Conservation (phyloP, 37 sponge, comb jelly and placozoan species). For the Haliclona indistincta region DNA sequence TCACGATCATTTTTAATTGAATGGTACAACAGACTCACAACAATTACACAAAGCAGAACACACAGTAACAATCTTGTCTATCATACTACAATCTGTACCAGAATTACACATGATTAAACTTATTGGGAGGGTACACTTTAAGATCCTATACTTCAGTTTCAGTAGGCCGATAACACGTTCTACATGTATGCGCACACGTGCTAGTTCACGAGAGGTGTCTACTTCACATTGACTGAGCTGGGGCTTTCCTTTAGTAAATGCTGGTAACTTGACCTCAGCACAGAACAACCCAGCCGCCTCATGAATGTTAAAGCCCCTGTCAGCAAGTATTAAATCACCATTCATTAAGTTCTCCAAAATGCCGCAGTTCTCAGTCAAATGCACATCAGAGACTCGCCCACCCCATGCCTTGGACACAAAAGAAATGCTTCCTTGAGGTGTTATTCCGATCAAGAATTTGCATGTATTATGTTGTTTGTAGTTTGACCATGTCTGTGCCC, state of each 20-base stretch:
- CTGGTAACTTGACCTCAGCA: slow-evolving; percentile 47
- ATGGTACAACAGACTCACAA: too few species aligned
- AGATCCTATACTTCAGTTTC: slow-evolving; percentile 49
- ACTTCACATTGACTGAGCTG: slow-evolving; percentile 49
- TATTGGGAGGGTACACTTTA: slow-evolving; percentile 52
- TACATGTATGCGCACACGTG: slow-evolving; percentile 64
- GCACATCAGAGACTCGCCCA: slow-evolving; percentile 32
- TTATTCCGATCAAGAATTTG: slow-evolving; percentile 33
- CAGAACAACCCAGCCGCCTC: slow-evolving; percentile 37
- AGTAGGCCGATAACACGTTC: slow-evolving; percentile 63
- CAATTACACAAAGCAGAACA: too few species aligned
- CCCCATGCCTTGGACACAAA: slow-evolving; percentile 37
- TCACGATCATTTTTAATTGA: too few species aligned
- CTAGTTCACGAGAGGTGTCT: slow-evolving; percentile 37
- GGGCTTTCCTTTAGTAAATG: slow-evolving; percentile 65
- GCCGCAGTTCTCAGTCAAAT: slow-evolving; percentile 35
- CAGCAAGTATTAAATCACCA: slow-evolving; percentile 36
- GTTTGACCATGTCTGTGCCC: slow-evolving; percentile 37
- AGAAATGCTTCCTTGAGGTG: slow-evolving; percentile 30
- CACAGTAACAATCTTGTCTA: slow-evolving; percentile 59
- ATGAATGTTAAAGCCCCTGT: slow-evolving; percentile 35
- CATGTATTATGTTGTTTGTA: slow-evolving; percentile 37
- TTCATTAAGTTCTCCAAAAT: slow-evolving; percentile 21
- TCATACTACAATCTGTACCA: slow-evolving; percentile 9
- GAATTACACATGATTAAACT: slow-evolving; percentile 40